Base-by-base conservation (phyloP, 53 echinoderm and acorn worm species). In the Actinopyga echinites region DNA sequence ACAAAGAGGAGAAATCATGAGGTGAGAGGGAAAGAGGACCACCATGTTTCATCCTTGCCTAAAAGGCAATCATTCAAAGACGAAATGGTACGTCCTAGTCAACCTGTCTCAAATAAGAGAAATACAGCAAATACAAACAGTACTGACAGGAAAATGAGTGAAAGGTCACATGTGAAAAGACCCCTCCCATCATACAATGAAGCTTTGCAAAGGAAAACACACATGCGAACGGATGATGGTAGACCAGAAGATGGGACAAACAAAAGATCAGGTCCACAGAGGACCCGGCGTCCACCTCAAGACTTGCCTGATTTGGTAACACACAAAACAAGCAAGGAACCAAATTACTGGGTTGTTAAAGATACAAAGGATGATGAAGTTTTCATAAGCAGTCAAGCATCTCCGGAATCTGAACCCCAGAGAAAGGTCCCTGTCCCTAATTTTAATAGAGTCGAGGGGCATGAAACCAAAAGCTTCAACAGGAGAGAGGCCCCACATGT, bases 381-480 rank as follows among this genome's bases (percentile, higher is more conserved):
- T 11, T 77, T 77, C 20, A 77, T 77, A 26, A 77, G 55, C 10
- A 77, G 77, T 77, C 77, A 77, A 54, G 77, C 31, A 6, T 30
- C 29, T 26, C 77, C 77, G 15, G 77, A 55, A 25, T 77, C 77
- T 55, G 53, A 77, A 22, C 49, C 75, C 74, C 40, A 37, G 7
- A 43, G 49, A 29, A 55, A 54, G 32, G 30, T 30, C 28, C 77
- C 49, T 30, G 32, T 24, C 0, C 20, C 77, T 15, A 49, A 17
- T 49, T 13, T 49, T 5, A 49, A 17, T 49, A 13, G 49, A 1
- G 15, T 49, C 13, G 49, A 49, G 13, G 17, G 56, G 20, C 24
- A 13, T 31, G 56, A 20, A 5, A 36, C 25, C 21, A 21, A 36
- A 8, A 71, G 42, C 12, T 28, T 28, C 9, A 30, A 3, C 28